Conservation (phyloP, 2,113 vertebrate species). For the Ceyx cyanopectus region DNA sequence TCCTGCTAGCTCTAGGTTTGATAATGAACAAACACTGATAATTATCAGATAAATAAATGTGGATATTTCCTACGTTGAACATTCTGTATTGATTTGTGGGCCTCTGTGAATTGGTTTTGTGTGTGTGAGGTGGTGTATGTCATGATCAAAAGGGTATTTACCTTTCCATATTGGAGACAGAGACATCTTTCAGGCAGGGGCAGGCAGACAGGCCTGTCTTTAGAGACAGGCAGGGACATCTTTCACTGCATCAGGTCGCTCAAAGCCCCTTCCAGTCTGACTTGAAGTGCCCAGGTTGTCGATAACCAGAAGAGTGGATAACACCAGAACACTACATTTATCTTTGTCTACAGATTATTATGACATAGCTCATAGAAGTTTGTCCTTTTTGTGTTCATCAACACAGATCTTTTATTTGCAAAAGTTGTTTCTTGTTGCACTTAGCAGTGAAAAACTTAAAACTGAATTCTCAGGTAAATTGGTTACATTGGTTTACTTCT, state of each 20-base stretch:
- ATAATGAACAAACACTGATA: not conserved
- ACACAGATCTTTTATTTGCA: not conserved
- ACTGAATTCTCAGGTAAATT: not conserved
- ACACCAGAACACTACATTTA: not conserved
- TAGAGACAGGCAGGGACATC: not conserved
- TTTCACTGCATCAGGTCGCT: not conserved
- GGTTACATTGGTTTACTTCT: not conserved
- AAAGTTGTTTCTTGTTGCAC: not conserved
- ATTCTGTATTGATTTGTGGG: not conserved
- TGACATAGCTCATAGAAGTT: not conserved
- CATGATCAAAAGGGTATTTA: not conserved
- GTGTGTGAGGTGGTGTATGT: not conserved
- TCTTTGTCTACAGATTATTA: not conserved
- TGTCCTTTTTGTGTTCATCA: not conserved
- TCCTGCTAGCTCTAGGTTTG: not conserved
- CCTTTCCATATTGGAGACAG: not conserved
- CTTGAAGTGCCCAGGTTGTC: not conserved
- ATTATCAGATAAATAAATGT: not conserved
- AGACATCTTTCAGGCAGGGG: not conserved
- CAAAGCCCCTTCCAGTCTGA: accelerated
- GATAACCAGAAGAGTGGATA: not conserved
- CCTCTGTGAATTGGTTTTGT: accelerated
- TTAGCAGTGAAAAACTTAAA: not conserved
- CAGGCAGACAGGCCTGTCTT: not conserved
- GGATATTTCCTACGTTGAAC: not conserved